These are phyloP conservation scores for Calcarius lapponicus DNA, from an alignment of 2,797 vertebrate species.

Conservation along the genomic window DNA sequence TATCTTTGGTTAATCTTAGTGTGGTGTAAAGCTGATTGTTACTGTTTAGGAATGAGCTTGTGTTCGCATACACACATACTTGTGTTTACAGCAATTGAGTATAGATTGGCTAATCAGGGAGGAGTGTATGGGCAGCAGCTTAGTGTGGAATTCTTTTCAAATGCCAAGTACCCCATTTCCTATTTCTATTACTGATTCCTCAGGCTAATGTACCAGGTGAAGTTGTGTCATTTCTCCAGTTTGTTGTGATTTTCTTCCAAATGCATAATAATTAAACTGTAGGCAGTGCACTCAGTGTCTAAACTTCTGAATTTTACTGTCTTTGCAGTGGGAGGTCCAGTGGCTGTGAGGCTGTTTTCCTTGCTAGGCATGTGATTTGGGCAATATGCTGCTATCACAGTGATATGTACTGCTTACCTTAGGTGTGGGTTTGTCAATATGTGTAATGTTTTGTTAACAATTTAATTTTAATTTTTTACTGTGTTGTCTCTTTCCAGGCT, in stretches of 20 bases:
- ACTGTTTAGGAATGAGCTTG: background rate
- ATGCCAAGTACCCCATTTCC: background rate
- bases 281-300: background rate
- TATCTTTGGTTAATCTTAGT: background rate
- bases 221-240: background rate
- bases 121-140: background rate
- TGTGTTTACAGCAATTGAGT: background rate
- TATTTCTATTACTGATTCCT: background rate
- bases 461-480: background rate
- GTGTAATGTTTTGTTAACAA: background rate
- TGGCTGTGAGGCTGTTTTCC: background rate
- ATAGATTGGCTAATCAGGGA: background rate
- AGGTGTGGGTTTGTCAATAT: background rate
- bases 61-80: background rate
- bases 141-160: background rate
- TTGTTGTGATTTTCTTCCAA: background rate
- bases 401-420: background rate
- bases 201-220: background rate
- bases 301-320: background rate
- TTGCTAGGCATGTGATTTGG: background rate
- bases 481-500: constrained; percentile 22
- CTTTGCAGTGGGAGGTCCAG: background rate
- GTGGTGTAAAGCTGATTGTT: background rate
- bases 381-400: background rate
- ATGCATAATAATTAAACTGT: background rate